Evolutionary conservation across 2,888 invertebrate genomes (phyloP).

Genomic region (Chrysomela aeneicollis): DNA sequence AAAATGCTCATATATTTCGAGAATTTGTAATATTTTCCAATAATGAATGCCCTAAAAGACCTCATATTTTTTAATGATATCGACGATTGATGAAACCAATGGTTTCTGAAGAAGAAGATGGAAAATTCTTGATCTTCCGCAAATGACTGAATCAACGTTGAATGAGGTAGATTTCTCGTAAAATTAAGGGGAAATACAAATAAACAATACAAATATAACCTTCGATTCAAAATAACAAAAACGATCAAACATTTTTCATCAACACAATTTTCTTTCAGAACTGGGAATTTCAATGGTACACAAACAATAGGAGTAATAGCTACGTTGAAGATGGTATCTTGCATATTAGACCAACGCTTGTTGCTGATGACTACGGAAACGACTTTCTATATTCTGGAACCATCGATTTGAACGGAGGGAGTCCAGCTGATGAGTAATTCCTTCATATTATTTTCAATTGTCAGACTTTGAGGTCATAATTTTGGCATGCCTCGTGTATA

Average conservation of each 20-base stretch:
- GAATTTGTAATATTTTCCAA: no score
- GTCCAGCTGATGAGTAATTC: conserved; percentile 69
- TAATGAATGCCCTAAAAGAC: no score
- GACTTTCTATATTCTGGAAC: conserved; percentile 64
- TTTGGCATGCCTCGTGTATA: no score
- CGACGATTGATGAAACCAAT: no score
- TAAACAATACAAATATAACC: not conserved
- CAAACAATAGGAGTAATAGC: conserved; percentile 72
- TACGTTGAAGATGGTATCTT: conserved; percentile 67
- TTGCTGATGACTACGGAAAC: conserved; percentile 66
- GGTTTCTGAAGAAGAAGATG: no score
- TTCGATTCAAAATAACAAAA: not conserved
- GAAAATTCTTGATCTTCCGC: no score
- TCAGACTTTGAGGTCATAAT: no score
- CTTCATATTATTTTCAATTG: not conserved
- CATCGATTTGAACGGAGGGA: conserved; percentile 68
- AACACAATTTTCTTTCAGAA: conserved; percentile 61
- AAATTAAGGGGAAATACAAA: not conserved
- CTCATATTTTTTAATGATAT: no score
- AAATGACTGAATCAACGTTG: no score
- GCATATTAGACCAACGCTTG: conserved; percentile 69
- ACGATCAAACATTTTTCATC: not conserved
- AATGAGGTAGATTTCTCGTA: not conserved
- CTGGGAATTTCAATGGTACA: conserved; percentile 77
- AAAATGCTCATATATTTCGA: no score